Conservation (phyloP, 1,140 invertebrate species). For the Pseudomyrmex pallidus region DNA sequence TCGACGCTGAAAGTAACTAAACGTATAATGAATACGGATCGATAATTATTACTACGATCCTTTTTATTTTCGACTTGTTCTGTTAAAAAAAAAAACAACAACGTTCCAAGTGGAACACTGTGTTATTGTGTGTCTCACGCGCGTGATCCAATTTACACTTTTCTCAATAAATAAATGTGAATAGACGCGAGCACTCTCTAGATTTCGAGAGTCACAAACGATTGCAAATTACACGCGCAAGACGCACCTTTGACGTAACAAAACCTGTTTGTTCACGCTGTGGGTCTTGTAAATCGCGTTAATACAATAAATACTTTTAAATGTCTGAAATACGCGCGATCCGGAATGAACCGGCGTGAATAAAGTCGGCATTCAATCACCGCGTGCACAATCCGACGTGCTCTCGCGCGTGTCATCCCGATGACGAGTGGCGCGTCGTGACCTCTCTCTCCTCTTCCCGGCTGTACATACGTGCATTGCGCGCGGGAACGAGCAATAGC, state of each 20-base stretch:
- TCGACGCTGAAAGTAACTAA: conserved; percentile 53
- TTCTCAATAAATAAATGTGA: no score
- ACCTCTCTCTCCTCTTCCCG: conserved; percentile 9
- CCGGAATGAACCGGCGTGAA: background rate
- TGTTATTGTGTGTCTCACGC: conserved; percentile 9
- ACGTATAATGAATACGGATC: conserved; percentile 36
- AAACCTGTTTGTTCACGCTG: no score
- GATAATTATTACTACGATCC: conserved; percentile 47
- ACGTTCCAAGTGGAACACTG: conserved; percentile 5
- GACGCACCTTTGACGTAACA: no score
- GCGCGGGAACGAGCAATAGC: conserved; percentile 5
- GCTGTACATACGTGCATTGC: conserved; percentile 12
- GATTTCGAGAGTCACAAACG: no score
- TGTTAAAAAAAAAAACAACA: no score
- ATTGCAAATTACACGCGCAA: no score
- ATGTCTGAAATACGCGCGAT: background rate
- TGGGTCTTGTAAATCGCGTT: no score
- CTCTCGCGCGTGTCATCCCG: conserved; percentile 32
- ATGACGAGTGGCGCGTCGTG: conserved; percentile 50
- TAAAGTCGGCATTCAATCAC: conserved; percentile 19
- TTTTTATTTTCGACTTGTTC: conserved; percentile 27
- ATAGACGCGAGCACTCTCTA: no score
- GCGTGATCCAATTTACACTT: no score
- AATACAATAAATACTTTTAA: background rate
- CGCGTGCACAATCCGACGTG: background rate